phyloP scores from a whole-genome alignment of 2,797 vertebrate species.

The Vireo griseus region DNA sequence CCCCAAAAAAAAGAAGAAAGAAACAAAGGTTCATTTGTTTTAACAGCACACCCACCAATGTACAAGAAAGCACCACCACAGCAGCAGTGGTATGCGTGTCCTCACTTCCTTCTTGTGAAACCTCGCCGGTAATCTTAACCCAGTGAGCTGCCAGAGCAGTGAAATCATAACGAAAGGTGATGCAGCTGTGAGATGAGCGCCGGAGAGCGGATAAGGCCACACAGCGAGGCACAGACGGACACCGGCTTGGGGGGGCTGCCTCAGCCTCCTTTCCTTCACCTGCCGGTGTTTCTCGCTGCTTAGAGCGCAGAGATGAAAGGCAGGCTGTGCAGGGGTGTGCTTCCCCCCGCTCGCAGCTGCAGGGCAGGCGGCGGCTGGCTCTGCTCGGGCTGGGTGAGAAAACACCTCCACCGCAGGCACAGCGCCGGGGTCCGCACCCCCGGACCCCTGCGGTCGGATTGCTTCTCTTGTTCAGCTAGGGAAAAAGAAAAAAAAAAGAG shows the following conservation, averaged over 20 bases:
- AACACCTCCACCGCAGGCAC: not conserved
- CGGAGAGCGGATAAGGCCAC: rapidly evolving
- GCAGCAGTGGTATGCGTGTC: not conserved
- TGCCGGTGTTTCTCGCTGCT: rapidly evolving
- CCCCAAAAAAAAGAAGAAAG: too few relatives aligned
- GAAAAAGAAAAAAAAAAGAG: not conserved
- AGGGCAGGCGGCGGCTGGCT: not conserved
- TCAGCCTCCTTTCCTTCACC: not conserved
- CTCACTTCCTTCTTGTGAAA: not conserved
- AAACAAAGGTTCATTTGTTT: not conserved
- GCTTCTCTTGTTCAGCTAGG: not conserved
- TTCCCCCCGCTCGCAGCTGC: not conserved
- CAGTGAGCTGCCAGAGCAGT: not conserved
- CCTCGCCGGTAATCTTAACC: not conserved
- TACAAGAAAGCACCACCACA: not conserved
- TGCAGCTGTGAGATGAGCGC: rapidly evolving
- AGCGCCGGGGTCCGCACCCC: rapidly evolving
- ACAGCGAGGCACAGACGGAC: rapidly evolving
- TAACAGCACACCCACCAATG: not conserved
- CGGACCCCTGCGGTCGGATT: rapidly evolving
- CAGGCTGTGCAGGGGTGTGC: rapidly evolving
- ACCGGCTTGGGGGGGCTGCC: rapidly evolving
- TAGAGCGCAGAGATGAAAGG: rapidly evolving
- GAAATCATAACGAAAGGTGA: not conserved
- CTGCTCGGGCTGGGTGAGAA: not conserved